Conservation (phyloP, 2,888 invertebrate genomes). For the Amiota mariae region DNA sequence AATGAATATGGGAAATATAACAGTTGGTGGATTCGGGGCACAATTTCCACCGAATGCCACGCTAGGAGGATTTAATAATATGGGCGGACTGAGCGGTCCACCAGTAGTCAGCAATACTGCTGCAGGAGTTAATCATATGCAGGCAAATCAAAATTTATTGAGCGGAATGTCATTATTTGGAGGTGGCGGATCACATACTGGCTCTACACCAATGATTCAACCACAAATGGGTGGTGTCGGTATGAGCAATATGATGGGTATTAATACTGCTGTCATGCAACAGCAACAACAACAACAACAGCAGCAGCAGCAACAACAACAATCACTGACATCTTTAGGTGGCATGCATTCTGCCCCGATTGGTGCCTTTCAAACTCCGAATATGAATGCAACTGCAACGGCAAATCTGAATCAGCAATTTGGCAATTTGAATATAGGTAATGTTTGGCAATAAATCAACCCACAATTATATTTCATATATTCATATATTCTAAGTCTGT, state of each 20-base stretch:
- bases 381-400: conserved; percentile 56
- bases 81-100: conserved; percentile 51
- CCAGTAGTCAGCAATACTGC: conserved; percentile 46
- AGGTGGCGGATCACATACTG: conserved; percentile 19
- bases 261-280: conserved; percentile 4
- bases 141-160: conserved; percentile 67
- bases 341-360: conserved; percentile 39
- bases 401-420: conserved; percentile 73
- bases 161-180: conserved; percentile 57
- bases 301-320: conserved; percentile 50
- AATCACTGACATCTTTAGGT: conserved; percentile 37
- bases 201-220: not conserved
- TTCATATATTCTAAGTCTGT: conserved; percentile 27
- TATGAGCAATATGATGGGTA: conserved; percentile 36
- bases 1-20: conserved; percentile 56
- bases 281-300: conserved; percentile 43
- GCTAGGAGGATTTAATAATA: conserved; percentile 41
- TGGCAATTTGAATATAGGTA: conserved; percentile 73
- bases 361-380: conserved; percentile 39
- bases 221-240: conserved; percentile 3
- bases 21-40: conserved; percentile 62
- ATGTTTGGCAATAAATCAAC: conserved; percentile 73
- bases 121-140: conserved; percentile 63
- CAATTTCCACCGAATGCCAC: conserved; percentile 65
- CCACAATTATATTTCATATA: conserved; percentile 40